These are phyloP conservation scores for Gryon sp. DNA, from an alignment of 1,140 invertebrate genomes.

Conservation along the genomic window DNA sequence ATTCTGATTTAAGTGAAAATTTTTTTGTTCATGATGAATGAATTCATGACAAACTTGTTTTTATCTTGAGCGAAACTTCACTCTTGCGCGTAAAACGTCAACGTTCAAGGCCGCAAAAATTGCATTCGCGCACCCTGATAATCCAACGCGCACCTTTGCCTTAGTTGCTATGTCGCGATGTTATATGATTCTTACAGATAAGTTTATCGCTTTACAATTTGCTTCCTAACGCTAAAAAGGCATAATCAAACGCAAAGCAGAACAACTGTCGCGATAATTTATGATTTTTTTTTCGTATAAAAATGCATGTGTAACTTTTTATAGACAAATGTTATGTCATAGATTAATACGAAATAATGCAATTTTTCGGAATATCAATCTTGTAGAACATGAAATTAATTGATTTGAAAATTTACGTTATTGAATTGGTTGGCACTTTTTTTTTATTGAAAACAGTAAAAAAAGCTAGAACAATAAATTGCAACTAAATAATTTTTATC, in stretches of 20 bases:
- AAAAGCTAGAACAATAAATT: too few relatives aligned
- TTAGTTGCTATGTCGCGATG: neutral
- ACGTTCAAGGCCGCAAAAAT: constrained; percentile 21
- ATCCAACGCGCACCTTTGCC: neutral
- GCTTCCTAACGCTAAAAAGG: neutral
- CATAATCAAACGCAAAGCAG: neutral
- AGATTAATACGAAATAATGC: too few relatives aligned
- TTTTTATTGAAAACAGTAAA: too few relatives aligned
- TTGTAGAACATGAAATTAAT: too few relatives aligned
- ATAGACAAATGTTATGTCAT: too few relatives aligned
- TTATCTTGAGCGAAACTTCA: constrained; percentile 13
- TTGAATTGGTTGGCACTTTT: too few relatives aligned
- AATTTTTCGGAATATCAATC: too few relatives aligned
- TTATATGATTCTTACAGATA: neutral
- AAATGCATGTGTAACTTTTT: too few relatives aligned
- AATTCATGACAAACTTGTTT: constrained; percentile 29
- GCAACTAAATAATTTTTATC: too few relatives aligned
- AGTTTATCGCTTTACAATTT: neutral
- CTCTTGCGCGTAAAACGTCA: neutral
- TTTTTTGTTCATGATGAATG: neutral
- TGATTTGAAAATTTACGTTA: too few relatives aligned
- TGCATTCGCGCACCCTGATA: constrained; percentile 3
- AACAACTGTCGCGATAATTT: neutral
- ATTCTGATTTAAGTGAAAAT: too few relatives aligned
- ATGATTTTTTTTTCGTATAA: neutral